phyloP scores from a whole-genome alignment of 1,140 invertebrate species.

The Samia ricini region DNA sequence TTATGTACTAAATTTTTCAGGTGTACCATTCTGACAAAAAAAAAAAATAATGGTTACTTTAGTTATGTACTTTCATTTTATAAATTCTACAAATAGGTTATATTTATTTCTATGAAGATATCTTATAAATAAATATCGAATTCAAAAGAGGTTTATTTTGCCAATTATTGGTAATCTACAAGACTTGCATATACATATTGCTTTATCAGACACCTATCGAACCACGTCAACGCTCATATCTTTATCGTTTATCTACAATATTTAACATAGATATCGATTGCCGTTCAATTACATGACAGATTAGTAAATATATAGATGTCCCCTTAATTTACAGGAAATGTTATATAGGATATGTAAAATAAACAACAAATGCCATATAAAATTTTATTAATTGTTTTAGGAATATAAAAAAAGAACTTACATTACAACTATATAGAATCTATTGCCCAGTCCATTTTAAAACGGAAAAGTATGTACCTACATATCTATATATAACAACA shows the following conservation, averaged over 20 bases:
- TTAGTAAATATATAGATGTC: too few relatives aligned
- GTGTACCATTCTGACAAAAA: too few relatives aligned
- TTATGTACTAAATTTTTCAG: too few relatives aligned
- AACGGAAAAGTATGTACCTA: neutral
- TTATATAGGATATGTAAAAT: neutral
- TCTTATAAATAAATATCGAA: neutral
- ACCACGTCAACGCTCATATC: neutral
- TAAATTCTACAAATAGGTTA: too few relatives aligned
- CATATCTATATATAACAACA: neutral
- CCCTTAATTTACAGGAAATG: too few relatives aligned
- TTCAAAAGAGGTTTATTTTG: neutral
- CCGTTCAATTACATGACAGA: neutral
- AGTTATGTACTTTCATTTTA: too few relatives aligned
- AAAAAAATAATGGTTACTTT: too few relatives aligned
- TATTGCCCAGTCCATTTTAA: constrained; percentile 59
- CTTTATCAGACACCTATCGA: neutral
- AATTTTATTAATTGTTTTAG: neutral
- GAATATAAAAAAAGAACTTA: constrained; percentile 9
- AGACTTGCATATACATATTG: too few relatives aligned
- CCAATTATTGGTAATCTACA: too few relatives aligned
- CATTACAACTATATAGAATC: constrained; percentile 24
- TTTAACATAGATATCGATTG: neutral
- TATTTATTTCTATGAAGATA: neutral
- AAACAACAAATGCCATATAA: neutral
- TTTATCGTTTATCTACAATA: neutral